These are phyloP conservation scores for Ciona savignyi DNA, from an alignment of 23 tunicate genomes.

Conservation along the genomic window DNA sequence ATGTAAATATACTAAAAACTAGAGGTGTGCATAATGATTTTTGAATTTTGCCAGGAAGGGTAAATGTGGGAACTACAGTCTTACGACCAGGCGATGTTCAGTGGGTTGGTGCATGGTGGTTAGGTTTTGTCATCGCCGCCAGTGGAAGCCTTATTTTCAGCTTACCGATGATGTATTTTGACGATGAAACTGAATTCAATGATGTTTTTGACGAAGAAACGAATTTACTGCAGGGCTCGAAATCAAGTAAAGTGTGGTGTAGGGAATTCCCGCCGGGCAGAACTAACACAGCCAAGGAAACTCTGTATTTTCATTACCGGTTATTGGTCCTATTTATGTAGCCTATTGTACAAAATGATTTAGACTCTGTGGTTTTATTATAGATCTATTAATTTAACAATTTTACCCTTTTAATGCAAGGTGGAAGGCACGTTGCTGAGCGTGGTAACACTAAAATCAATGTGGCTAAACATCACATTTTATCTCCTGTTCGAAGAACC, in stretches of 20 bases:
- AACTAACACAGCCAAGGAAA: too few relatives aligned
- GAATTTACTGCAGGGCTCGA: background rate
- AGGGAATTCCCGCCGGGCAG: background rate
- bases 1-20: too few relatives aligned
- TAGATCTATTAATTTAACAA: too few relatives aligned
- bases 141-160: conserved; percentile 9
- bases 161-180: conserved; percentile 17
- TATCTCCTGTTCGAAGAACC: background rate
- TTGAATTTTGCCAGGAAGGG: conserved; percentile 7
- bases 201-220: conserved; percentile 8
- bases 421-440: too few relatives aligned
- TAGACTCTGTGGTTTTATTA: too few relatives aligned
- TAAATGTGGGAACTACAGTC: background rate
- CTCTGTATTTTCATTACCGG: too few relatives aligned
- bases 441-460: too few relatives aligned
- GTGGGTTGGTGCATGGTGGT: conserved; percentile 51
- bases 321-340: too few relatives aligned
- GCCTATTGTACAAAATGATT: too few relatives aligned
- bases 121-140: conserved; percentile 21
- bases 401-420: too few relatives aligned
- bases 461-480: background rate
- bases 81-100: conserved; percentile 14
- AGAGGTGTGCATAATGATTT: too few relatives aligned
- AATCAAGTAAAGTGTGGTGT: background rate
- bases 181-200: background rate